These are phyloP conservation scores for Trachops cirrhosus DNA, from an alignment of 2,797 vertebrate species.

Conservation along the genomic window DNA sequence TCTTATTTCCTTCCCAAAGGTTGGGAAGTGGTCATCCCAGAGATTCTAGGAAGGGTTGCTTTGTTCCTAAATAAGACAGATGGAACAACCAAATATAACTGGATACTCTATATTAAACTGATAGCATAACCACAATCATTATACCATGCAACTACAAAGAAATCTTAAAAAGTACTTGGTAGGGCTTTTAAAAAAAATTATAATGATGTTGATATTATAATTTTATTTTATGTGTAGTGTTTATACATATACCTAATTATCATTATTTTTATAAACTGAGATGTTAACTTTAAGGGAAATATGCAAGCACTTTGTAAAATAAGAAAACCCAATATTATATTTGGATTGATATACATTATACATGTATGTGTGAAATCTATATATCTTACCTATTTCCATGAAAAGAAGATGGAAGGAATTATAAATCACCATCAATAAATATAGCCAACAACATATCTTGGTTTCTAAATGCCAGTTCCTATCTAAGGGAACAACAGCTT, in stretches of 20 bases:
- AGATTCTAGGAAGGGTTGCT: neutral
- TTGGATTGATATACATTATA: neutral
- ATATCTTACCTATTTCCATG: neutral
- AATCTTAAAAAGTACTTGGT: neutral
- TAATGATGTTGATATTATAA: neutral
- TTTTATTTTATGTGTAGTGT: neutral
- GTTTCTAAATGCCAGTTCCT: constrained; percentile 20
- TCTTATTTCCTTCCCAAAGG: neutral
- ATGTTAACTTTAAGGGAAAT: neutral
- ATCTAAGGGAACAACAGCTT: neutral
- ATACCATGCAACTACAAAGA: neutral
- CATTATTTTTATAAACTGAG: neutral
- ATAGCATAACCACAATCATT: neutral
- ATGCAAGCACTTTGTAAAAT: constrained; percentile 12
- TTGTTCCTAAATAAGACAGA: neutral
- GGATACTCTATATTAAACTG: neutral
- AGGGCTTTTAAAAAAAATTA: neutral
- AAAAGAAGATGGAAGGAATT: neutral
- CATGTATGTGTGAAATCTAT: neutral
- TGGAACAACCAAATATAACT: neutral
- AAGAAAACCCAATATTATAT: neutral
- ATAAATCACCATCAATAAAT: neutral
- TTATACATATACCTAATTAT: neutral
- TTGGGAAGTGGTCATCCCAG: neutral
- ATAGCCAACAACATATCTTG: neutral